These are phyloP conservation scores for Trichosurus vulpecula DNA, from an alignment of 2,797 vertebrate species.

Conservation along the genomic window DNA sequence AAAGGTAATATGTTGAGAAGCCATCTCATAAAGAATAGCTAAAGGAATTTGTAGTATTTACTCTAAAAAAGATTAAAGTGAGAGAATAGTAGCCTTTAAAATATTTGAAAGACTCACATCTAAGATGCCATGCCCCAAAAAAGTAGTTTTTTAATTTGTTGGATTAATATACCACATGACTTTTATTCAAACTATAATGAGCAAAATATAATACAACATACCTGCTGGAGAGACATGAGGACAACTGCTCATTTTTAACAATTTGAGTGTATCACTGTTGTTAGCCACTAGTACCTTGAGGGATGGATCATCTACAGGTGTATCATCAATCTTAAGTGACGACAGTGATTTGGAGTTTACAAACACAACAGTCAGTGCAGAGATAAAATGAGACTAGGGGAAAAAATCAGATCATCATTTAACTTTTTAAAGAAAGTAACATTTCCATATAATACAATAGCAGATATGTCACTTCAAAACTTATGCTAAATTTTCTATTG, in stretches of 20 bases:
- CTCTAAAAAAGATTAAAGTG: not conserved
- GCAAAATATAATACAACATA: conserved; percentile 76
- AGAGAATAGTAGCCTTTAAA: not conserved
- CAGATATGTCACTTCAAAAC: not conserved
- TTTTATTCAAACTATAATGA: conserved; percentile 33
- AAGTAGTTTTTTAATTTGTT: not conserved
- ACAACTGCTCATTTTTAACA: conserved; percentile 99
- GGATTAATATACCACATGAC: not conserved
- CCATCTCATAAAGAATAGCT: not conserved
- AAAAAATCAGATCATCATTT: conserved; percentile 52
- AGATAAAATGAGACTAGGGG: conserved; percentile 97
- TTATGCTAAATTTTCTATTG: not conserved
- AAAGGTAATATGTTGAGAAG: not conserved
- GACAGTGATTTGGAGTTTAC: conserved; percentile 99
- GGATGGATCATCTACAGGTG: conserved; percentile 97
- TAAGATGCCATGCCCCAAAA: not conserved
- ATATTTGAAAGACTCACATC: not conserved
- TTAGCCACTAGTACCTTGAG: conserved; percentile 97
- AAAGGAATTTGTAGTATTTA: not conserved
- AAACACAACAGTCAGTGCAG: conserved; percentile 98
- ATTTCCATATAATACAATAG: conserved; percentile 5
- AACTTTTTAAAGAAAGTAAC: conserved; percentile 44
- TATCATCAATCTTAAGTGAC: conserved; percentile 98
- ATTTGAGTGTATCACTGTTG: conserved; percentile 96
- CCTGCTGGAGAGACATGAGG: conserved; percentile 99